Conservation (phyloP, 2,888 invertebrate genomes). For the Dromius quadrimaculatus region DNA sequence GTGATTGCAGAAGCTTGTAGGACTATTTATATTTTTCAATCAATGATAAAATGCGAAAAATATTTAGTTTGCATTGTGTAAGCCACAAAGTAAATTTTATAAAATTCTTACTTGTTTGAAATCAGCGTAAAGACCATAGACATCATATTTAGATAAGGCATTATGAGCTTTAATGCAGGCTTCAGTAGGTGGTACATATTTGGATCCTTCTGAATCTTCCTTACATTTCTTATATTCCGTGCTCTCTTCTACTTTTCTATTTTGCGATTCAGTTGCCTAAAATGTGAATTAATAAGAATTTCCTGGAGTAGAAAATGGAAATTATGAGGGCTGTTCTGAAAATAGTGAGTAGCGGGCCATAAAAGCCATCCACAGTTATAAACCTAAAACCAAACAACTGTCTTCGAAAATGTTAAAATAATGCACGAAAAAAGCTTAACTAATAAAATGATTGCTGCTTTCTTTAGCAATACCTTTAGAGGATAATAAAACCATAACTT, state of each 20-base stretch:
- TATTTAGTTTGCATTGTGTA: neutral
- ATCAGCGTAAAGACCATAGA: neutral
- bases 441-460: no score
- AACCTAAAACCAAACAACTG: no score
- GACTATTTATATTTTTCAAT: no score
- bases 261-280: neutral
- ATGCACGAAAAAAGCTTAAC: no score
- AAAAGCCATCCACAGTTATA: no score
- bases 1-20: no score
- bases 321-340: neutral
- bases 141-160: neutral
- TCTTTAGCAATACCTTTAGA: no score
- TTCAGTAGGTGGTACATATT: constrained; percentile 36
- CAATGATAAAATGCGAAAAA: no score
- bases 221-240: constrained; percentile 22
- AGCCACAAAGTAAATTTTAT: no score
- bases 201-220: constrained; percentile 22
- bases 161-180: constrained; percentile 10
- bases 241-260: neutral
- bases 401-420: no score
- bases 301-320: neutral
- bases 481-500: no score
- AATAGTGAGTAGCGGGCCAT: no score
- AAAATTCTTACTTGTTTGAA: neutral
- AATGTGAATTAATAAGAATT: neutral